Evolutionary conservation across 2,113 vertebrate genomes (phyloP).

Genomic region (Neodontobutis hainanensis): DNA sequence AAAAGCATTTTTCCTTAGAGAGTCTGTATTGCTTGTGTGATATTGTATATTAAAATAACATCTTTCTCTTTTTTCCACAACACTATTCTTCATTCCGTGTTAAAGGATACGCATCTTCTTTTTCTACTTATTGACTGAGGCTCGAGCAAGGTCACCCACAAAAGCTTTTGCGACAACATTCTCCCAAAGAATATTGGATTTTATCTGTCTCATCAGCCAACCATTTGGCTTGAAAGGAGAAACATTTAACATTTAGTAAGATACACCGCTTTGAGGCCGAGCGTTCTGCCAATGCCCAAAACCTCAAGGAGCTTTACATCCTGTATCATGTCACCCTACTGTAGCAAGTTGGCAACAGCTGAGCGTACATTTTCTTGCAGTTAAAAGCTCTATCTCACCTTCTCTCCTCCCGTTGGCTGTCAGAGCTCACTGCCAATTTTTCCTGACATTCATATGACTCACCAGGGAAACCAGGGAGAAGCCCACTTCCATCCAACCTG

Average conservation of each 20-base stretch:
- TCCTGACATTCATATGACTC: slow-evolving; percentile 37
- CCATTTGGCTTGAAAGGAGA: slow-evolving; percentile 53
- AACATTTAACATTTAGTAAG: slow-evolving; percentile 41
- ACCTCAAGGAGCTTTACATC: slow-evolving; percentile 4
- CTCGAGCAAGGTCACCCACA: slow-evolving; percentile 50
- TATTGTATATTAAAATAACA: slow-evolving; percentile 30
- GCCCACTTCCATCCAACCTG: slow-evolving; percentile 32
- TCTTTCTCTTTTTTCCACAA: slow-evolving; percentile 11
- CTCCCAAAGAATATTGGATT: slow-evolving; percentile 61
- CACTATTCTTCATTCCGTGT: slow-evolving; percentile 32
- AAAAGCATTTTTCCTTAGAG: slow-evolving; percentile 17
- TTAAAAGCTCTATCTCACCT: background rate
- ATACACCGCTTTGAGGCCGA: slow-evolving; percentile 39
- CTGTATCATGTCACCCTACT: slow-evolving; percentile 16
- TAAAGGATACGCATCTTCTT: slow-evolving; percentile 49
- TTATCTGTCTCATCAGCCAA: slow-evolving; percentile 53
- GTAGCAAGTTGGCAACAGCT: slow-evolving; percentile 23
- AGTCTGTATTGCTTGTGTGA: slow-evolving; percentile 11
- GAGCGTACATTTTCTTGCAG: slow-evolving; percentile 7
- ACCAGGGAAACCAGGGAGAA: slow-evolving; percentile 22
- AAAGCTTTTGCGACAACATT: slow-evolving; percentile 54
- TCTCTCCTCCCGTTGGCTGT: slow-evolving; percentile 5
- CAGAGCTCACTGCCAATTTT: slow-evolving; percentile 32
- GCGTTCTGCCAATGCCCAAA: slow-evolving; percentile 16
- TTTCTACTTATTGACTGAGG: slow-evolving; percentile 54